phyloP scores from a whole-genome alignment of 2,113 vertebrate species.

The Sialia sialis region DNA sequence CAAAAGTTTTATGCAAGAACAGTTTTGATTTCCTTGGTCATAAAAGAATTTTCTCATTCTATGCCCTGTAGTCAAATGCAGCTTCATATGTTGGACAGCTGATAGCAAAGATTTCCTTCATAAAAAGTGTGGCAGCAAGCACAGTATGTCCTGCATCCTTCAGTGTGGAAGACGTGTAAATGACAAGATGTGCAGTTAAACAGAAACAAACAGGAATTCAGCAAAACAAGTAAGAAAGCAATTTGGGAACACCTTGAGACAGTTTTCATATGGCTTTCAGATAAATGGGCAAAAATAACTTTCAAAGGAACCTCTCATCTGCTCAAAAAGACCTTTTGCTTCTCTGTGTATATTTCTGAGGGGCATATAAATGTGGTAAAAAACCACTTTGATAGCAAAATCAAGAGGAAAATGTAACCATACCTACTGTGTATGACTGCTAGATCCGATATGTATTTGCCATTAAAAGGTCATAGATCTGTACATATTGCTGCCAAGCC shows the following conservation, averaged over 20 bases:
- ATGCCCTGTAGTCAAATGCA: background rate
- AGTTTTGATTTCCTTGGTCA: background rate
- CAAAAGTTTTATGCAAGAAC: background rate
- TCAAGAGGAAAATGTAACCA: slow-evolving; percentile 12
- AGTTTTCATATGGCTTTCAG: background rate
- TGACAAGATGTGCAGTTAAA: background rate
- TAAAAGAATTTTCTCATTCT: background rate
- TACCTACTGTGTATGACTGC: background rate
- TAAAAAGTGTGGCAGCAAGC: background rate
- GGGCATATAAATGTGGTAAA: slow-evolving; percentile 3
- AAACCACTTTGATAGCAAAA: slow-evolving; percentile 22
- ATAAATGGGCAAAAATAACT: slow-evolving; percentile 20
- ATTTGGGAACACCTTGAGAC: background rate
- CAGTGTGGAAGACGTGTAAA: background rate
- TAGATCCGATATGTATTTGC: background rate
- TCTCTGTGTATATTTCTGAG: slow-evolving; percentile 9
- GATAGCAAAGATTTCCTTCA: background rate
- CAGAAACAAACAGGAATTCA: background rate
- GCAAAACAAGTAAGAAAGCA: background rate
- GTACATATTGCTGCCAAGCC: background rate
- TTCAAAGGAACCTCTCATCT: slow-evolving; percentile 11
- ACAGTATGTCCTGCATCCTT: background rate
- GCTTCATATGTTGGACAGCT: background rate
- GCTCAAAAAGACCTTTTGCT: background rate
- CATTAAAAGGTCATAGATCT: slow-evolving; percentile 22